Evolutionary conservation across 1,140 invertebrate genomes (phyloP), one percentile per base, ranked within the genome.

Genomic region (Camponotus floridanus): DNA sequence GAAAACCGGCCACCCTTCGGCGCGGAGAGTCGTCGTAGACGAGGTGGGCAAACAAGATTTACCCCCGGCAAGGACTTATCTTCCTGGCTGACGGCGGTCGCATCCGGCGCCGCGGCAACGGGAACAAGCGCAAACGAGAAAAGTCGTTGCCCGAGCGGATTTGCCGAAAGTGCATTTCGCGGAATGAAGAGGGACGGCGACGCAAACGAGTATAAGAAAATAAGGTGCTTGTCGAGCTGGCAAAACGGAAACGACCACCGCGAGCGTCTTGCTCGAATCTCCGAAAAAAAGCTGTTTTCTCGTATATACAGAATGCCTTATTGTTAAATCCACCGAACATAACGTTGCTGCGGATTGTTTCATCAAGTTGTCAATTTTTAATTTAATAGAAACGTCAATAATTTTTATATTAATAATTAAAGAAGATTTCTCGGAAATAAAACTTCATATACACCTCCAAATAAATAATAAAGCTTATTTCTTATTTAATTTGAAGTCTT

Each of bases 21-120:
- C 2, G 18, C 78, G 31, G 18, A 87, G 83, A 15, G 11, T 61
- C 55, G 33, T 61, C 67, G 65, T 48, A 71, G 78, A 71, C 83
- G 73, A 81, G 83, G 59, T 79, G 73, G 42, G 62, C 81, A 90
- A 90, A 90, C 88, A 90, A 81, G 89, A 90, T 90, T 90, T 90
- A 86, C 83, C 74, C 78, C 15, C 51, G 33, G 64, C 65, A 71
- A 84, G 86, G 86, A 86, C 88, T 90, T 86, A 88, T 90, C 78
- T 59, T 88, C 71, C 68, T 48, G 39, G 64, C 81, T 76, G 70
- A n/a, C 71, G 64, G 51, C 70, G 80, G 87, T 80, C 70, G 62
- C 55, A 87, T 65, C 71, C 59, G 68, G n/a, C 59, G 48, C 48
- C 21, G 21, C 26, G 55, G n/a, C 67, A 57, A 70, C 51, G 74